Evolutionary conservation across 2,888 invertebrate species (phyloP).

Genomic region (Phyllotreta cruciferae): DNA sequence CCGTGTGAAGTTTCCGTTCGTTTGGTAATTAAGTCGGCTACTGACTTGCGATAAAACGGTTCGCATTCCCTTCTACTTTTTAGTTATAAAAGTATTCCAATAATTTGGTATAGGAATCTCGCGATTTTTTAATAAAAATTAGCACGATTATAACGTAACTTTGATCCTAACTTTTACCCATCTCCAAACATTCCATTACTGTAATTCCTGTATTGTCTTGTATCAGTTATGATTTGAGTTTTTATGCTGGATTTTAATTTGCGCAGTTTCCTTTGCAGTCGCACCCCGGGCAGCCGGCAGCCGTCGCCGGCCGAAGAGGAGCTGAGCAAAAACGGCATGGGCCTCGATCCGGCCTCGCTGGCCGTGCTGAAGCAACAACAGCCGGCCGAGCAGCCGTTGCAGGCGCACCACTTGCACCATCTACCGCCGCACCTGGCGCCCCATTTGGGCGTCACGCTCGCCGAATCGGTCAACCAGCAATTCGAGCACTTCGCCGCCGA

Average conservation of each 20-base stretch:
- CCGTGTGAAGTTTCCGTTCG: no score
- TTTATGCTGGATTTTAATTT: constrained; percentile 4
- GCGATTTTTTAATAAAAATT: background rate
- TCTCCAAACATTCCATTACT: no score
- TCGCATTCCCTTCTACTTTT: no score
- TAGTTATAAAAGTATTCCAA: no score
- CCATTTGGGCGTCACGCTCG: constrained; percentile 58
- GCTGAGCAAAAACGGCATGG: constrained; percentile 64
- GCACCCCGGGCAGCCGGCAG: constrained; percentile 89
- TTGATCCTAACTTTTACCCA: no score
- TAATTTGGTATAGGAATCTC: no score
- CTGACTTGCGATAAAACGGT: no score
- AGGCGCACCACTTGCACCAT: constrained; percentile 46
- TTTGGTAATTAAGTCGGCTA: no score
- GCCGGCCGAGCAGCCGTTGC: constrained; percentile 59
- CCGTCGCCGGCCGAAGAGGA: constrained; percentile 92
- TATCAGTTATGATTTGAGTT: background rate
- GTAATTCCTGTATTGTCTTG: no score
- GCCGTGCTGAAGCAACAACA: constrained; percentile 62
- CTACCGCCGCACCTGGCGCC: constrained; percentile 63
- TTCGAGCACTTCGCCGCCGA: constrained; percentile 59
- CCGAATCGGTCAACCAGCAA: constrained; percentile 60
- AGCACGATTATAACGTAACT: background rate
- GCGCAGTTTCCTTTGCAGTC: constrained; percentile 65
- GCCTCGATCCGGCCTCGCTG: constrained; percentile 60